Conservation (phyloP, 2,888 invertebrate species). For the Schrankia costaestrigalis region DNA sequence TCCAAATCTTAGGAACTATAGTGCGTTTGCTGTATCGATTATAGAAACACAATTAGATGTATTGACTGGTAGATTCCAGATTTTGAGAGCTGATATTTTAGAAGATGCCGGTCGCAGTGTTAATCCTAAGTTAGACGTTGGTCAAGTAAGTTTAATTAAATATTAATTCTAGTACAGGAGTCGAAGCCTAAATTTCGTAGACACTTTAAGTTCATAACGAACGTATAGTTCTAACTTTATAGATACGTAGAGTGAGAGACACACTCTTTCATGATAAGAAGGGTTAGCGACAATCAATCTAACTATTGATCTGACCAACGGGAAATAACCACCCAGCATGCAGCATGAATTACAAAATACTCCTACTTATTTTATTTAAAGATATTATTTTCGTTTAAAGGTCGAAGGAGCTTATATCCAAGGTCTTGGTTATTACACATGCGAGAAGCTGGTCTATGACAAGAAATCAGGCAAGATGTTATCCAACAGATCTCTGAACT, state of each 20-base stretch:
- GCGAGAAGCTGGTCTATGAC: slow-evolving; percentile 84
- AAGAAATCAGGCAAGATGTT: slow-evolving; percentile 81
- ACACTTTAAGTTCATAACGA: too few relatives aligned
- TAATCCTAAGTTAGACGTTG: slow-evolving; percentile 84
- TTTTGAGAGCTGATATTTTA: slow-evolving; percentile 82
- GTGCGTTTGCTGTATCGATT: slow-evolving; percentile 81
- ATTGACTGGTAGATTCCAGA: slow-evolving; percentile 83
- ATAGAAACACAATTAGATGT: slow-evolving; percentile 86
- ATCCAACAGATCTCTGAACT: slow-evolving; percentile 85
- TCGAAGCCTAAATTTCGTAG: background rate
- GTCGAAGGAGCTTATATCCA: slow-evolving; percentile 87
- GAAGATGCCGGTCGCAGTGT: slow-evolving; percentile 85
- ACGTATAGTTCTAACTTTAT: too few relatives aligned
- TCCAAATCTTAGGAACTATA: slow-evolving; percentile 71
- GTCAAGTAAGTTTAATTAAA: slow-evolving; percentile 69
- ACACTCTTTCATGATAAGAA: too few relatives aligned
- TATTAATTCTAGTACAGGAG: background rate
- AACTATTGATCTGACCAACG: too few relatives aligned
- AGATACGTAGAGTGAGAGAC: too few relatives aligned
- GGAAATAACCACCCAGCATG: too few relatives aligned
- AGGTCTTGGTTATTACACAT: slow-evolving; percentile 85
- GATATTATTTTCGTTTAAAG: slow-evolving; percentile 38
- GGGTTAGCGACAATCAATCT: too few relatives aligned
- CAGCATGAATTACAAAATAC: too few relatives aligned
- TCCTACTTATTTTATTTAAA: too few relatives aligned